Evolutionary conservation across 2,888 invertebrate genomes (phyloP).

Genomic region (Tipula lateralis): DNA sequence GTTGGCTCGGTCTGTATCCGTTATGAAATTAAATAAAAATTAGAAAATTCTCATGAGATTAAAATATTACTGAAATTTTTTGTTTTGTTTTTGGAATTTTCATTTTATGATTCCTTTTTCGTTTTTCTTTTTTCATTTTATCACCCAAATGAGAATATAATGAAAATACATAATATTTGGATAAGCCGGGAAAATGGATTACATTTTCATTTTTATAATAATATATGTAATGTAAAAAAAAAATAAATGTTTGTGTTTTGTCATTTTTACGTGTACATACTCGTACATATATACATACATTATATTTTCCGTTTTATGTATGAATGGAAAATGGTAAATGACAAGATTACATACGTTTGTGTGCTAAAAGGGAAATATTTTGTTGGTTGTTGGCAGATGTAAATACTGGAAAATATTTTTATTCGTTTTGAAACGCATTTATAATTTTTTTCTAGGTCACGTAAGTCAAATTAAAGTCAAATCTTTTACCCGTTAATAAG

Average conservation of each 20-base stretch:
- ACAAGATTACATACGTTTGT: background rate
- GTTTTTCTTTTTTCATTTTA: background rate
- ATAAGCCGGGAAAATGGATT: background rate
- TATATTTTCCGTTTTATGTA: background rate
- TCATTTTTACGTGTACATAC: background rate
- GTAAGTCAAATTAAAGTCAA: background rate
- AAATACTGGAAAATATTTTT: background rate
- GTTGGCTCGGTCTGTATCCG: background rate
- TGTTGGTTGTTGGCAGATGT: background rate
- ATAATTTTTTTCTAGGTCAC: background rate
- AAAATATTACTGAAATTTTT: background rate
- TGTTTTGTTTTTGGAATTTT: background rate
- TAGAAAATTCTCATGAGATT: background rate
- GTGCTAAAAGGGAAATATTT: background rate
- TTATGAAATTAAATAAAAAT: background rate
- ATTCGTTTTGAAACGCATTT: background rate
- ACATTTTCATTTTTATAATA: background rate
- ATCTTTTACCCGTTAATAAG: background rate
- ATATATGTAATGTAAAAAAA: background rate
- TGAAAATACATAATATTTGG: background rate
- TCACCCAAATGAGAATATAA: slow-evolving; percentile 19
- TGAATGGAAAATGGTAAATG: background rate
- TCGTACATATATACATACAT: background rate
- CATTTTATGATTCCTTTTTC: background rate
- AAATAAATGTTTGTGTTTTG: background rate